Base-by-base conservation (phyloP, 2,888 invertebrate genomes). In the Pseudococcus viburni region DNA sequence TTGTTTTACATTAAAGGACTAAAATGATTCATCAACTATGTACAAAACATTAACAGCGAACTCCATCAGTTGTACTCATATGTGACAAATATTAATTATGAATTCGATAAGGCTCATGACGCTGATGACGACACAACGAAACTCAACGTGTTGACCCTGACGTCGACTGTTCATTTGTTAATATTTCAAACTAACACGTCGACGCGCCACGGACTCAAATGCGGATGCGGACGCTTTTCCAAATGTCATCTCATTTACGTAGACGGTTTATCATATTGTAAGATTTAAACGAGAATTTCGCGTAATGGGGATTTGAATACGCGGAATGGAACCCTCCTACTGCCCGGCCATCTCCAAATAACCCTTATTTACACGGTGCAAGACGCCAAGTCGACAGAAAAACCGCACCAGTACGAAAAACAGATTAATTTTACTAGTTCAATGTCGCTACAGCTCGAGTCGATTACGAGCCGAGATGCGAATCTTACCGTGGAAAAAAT, bases 81-180 rank as follows among this genome's bases (percentile, higher is more conserved):
- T 73, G 73, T 73, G 73, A 73, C 73, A 73, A 73, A 73, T 73
- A 73, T 73, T 73, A 73, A 73, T 73, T 73, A 73, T 73, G 73
- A 73, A 33, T 73, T 73, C 39, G 73, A 73, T 73, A 73, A 73
- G 73, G 73, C 39, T 33, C 73, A 73, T 73, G 33, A 73, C 73
- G 33, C 73, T 73, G 73, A 73, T 73, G 73, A 73, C 73, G 73
- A 73, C 73, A 73, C 73, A 42, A 42, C 42, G 42, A 5, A 42
- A 42, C 42, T 6, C 42, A 73, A 73, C 73, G 73, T 73, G 73
- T 73, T 73, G 73, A 73, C 73, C 73, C 73, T 73, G 73, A 73
- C 73, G 73, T 73, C 33, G 73, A 73, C 73, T 73, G 33, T 73
- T 73, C 73, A 73, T 73, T 73, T 73, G 73, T 73, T 73, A 64